Evolutionary conservation across 2,113 vertebrate genomes (phyloP).

Genomic region (Eptesicus fuscus): DNA sequence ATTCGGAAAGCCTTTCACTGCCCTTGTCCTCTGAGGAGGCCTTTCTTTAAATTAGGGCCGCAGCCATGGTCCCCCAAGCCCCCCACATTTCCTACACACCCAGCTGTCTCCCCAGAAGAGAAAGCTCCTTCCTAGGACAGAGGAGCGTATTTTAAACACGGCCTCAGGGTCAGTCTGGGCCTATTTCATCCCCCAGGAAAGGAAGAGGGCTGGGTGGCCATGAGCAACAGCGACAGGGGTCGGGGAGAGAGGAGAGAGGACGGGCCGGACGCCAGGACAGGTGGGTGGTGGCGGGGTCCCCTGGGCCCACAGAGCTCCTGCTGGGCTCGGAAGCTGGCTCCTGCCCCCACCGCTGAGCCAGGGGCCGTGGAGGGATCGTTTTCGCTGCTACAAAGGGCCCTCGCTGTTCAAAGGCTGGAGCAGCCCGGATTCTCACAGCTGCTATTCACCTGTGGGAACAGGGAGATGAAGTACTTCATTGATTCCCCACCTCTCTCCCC

Average conservation of each 20-base stretch:
- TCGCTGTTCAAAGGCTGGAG: slow-evolving; percentile 6
- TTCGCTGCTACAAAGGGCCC: slow-evolving; percentile 46
- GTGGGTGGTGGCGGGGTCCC: background rate
- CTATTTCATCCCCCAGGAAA: background rate
- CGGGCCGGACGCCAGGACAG: background rate
- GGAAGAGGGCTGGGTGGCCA: too few relatives aligned
- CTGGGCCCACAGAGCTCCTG: background rate
- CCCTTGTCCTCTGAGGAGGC: background rate
- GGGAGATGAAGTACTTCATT: background rate
- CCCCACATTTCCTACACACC: background rate
- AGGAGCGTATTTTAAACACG: background rate
- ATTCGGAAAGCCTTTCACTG: background rate
- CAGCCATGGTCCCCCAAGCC: too few relatives aligned
- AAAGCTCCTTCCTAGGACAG: background rate
- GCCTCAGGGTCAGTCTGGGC: background rate
- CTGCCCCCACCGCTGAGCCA: background rate
- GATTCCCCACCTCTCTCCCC: background rate
- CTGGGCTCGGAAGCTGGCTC: background rate
- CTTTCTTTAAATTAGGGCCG: background rate
- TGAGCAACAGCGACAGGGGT: background rate
- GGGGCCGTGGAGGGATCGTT: slow-evolving; percentile 10
- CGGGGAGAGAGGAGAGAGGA: background rate
- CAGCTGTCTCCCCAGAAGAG: background rate
- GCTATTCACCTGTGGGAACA: slow-evolving; percentile 37
- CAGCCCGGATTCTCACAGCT: background rate